Percentiles rank a stretch among this genome's conserved stretches.
phyloP scores from a whole-genome alignment of 2,113 vertebrate genomes.

The Hiodon alosoides region DNA sequence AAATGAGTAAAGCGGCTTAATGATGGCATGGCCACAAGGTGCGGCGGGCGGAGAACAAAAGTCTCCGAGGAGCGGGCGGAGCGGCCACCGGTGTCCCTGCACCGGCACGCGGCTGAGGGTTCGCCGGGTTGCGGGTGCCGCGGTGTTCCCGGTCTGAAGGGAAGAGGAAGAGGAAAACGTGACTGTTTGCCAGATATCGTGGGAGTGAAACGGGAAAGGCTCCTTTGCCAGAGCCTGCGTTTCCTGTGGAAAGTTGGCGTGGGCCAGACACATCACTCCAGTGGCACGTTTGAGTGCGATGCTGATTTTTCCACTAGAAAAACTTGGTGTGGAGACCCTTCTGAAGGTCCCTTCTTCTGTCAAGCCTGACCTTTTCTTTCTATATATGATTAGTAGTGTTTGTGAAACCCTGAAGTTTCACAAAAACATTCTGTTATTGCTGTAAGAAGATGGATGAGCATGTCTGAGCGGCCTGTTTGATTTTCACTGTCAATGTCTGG shows the following conservation, averaged over 20 bases:
- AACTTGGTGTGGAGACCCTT: too few species aligned
- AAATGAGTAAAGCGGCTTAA: slow-evolving; percentile 35
- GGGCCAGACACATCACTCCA: too few species aligned
- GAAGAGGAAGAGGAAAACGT: neutral
- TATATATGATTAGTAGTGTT: neutral
- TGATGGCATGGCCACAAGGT: slow-evolving; percentile 25
- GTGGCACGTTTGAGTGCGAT: too few species aligned
- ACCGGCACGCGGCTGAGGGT: neutral
- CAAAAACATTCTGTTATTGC: neutral
- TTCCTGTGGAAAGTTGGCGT: too few species aligned
- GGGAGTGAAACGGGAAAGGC: too few species aligned
- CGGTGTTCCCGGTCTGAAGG: too few species aligned
- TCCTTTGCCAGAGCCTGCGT: too few species aligned
- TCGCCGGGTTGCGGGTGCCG: neutral
- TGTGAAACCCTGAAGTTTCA: slow-evolving; percentile 1
- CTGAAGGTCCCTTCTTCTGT: too few species aligned
- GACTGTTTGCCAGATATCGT: too few species aligned
- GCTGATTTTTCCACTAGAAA: too few species aligned
- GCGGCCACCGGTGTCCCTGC: neutral
- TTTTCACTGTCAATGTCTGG: slow-evolving; percentile 3
- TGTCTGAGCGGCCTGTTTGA: neutral
- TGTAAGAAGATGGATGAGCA: slow-evolving; percentile 11
- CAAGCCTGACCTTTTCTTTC: neutral
- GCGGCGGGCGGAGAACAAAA: slow-evolving; percentile 21
- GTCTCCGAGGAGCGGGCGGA: slow-evolving; percentile 17